A percentile compares a stretch with the other conserved stretches of the same genome.
Conservation (phyloP, 2,888 invertebrate species). For the Erynnis tages region DNA sequence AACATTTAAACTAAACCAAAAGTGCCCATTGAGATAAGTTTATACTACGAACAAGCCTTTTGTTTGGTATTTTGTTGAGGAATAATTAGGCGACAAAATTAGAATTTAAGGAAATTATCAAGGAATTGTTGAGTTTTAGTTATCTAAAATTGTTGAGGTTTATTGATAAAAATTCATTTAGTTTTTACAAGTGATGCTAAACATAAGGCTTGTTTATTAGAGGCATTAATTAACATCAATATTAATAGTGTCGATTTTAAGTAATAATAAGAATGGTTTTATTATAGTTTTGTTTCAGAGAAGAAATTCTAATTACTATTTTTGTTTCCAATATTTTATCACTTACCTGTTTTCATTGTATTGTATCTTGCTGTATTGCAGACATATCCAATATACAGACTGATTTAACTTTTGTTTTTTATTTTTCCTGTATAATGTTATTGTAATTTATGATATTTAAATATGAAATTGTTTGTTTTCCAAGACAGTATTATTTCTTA, state of each 20-base stretch:
- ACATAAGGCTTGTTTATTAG: slow-evolving; percentile 76
- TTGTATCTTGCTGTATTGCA: slow-evolving; percentile 82
- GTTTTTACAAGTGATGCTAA: slow-evolving; percentile 66
- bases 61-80: slow-evolving; percentile 72
- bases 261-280: slow-evolving; percentile 78
- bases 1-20: slow-evolving; percentile 81
- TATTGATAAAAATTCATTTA: slow-evolving; percentile 65
- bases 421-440: too few species aligned
- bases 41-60: slow-evolving; percentile 74
- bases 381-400: slow-evolving; percentile 83
- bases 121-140: slow-evolving; percentile 77
- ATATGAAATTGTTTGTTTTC: too few species aligned
- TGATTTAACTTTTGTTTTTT: slow-evolving; percentile 69
- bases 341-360: slow-evolving; percentile 81
- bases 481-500: too few species aligned
- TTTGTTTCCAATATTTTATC: slow-evolving; percentile 81
- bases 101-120: slow-evolving; percentile 75
- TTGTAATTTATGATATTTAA: too few species aligned
- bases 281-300: slow-evolving; percentile 79
- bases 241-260: slow-evolving; percentile 74
- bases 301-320: slow-evolving; percentile 80
- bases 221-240: slow-evolving; percentile 80
- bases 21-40: slow-evolving; percentile 83
- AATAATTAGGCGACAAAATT: slow-evolving; percentile 79
- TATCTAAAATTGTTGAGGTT: slow-evolving; percentile 78